A percentile compares a stretch with the other conserved stretches of the same genome.
Evolutionary conservation across 2,113 vertebrate species (phyloP).

Genomic region (Cettia cetti): DNA sequence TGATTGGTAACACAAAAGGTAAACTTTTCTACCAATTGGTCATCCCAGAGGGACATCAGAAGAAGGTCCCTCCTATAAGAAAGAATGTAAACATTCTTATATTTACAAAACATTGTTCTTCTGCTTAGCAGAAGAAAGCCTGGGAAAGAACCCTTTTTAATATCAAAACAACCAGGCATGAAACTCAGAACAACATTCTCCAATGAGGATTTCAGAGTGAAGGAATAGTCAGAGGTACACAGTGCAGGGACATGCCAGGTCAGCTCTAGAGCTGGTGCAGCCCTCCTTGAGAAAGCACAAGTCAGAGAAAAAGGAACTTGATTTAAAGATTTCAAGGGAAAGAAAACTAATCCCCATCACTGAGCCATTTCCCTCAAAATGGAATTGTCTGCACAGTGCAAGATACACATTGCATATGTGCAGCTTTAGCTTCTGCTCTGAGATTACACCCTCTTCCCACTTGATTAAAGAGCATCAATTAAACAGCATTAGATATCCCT

Average conservation of each 20-base stretch:
- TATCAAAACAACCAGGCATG: too few species aligned
- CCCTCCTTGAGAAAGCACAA: neutral
- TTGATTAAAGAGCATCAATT: neutral
- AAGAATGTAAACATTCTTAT: too few species aligned
- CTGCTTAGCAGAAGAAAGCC: too few species aligned
- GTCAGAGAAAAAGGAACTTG: neutral
- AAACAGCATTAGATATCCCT: neutral
- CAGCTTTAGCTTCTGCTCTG: neutral
- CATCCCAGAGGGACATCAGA: too few species aligned
- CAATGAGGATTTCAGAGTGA: neutral
- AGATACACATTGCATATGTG: neutral
- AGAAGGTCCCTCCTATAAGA: too few species aligned
- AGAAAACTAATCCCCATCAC: neutral
- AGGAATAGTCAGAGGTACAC: neutral
- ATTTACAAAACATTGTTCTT: too few species aligned
- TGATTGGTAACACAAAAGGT: too few species aligned
- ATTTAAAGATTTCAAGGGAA: neutral
- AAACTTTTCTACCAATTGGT: too few species aligned
- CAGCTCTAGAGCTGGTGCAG: neutral
- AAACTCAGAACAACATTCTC: too few species aligned
- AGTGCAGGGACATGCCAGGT: neutral
- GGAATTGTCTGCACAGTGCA: neutral
- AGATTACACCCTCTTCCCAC: neutral
- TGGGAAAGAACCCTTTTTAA: too few species aligned
- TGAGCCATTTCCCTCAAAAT: neutral